phyloP scores from a whole-genome alignment of 2,888 invertebrate genomes.

The Eurytoma californica region DNA sequence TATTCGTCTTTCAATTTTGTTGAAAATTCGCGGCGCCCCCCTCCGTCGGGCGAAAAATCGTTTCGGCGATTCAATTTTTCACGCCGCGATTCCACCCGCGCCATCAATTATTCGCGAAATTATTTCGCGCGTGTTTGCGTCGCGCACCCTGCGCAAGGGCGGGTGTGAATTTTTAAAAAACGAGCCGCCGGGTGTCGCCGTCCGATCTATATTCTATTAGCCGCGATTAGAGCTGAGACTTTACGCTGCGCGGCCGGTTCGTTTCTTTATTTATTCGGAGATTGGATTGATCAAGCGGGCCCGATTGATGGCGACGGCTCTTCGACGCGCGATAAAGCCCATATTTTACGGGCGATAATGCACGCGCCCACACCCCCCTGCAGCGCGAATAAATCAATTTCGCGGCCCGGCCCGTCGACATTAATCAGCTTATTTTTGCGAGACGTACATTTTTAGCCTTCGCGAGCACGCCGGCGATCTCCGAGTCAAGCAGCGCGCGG shows the following conservation, averaged over 20 bases:
- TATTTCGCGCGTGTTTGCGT: neutral
- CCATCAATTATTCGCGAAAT: neutral
- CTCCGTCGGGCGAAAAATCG: neutral
- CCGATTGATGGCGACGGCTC: too few species aligned
- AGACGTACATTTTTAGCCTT: slow-evolving; percentile 11
- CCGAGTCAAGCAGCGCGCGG: slow-evolving; percentile 3
- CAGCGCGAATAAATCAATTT: neutral
- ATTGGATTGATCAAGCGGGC: too few species aligned
- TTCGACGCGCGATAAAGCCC: too few species aligned
- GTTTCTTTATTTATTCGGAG: too few species aligned
- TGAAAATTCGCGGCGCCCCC: neutral
- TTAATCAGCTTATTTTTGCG: slow-evolving; percentile 14
- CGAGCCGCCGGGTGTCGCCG: neutral
- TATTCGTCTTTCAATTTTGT: slow-evolving; percentile 39
- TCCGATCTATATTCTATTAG: too few species aligned
- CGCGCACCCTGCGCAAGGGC: neutral
- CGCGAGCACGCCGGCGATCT: neutral
- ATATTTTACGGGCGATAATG: too few species aligned
- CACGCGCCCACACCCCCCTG: neutral
- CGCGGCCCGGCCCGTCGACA: neutral
- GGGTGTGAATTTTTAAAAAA: neutral
- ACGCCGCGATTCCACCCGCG: neutral
- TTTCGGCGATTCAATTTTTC: neutral
- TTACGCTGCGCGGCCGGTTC: too few species aligned
- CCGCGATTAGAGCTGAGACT: too few species aligned